phyloP scores from a whole-genome alignment of 1,140 invertebrate genomes.

The Rhyacophila brunnea region DNA sequence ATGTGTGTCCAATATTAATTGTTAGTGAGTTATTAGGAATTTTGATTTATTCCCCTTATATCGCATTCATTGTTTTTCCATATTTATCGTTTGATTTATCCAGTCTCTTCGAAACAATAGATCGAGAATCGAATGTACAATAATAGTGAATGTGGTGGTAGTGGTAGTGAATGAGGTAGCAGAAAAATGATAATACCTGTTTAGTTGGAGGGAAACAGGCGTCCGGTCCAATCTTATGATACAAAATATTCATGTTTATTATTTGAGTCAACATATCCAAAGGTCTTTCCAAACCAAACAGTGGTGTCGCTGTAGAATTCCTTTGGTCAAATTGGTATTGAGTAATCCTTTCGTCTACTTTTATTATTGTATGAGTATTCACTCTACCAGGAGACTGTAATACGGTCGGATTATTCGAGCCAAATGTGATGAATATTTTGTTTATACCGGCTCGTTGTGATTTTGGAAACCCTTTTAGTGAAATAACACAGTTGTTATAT shows the following conservation, averaged over 20 bases:
- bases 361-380: conserved; percentile 19
- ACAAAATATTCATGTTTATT: conserved; percentile 20
- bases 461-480: conserved; percentile 7
- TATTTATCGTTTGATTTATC: too few species aligned
- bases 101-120: too few species aligned
- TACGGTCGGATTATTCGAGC: background rate
- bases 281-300: conserved; percentile 19
- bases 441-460: conserved; percentile 15
- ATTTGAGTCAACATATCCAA: conserved; percentile 22
- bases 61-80: too few species aligned
- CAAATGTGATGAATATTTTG: conserved; percentile 14
- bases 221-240: conserved; percentile 6
- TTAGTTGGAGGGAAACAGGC: conserved; percentile 23
- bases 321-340: conserved; percentile 22
- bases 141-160: too few species aligned
- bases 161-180: too few species aligned
- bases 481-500: conserved; percentile 11
- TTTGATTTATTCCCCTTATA: too few species aligned
- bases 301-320: conserved; percentile 5
- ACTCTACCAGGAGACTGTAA: conserved; percentile 10
- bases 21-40: too few species aligned
- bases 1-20: too few species aligned
- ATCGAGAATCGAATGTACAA: too few species aligned
- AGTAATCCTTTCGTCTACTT: conserved; percentile 7
- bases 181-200: conserved; percentile 19